Evolutionary conservation across 1,140 invertebrate genomes (phyloP), one percentile per base, ranked within the genome.

Genomic region (Brachionus angularis): DNA sequence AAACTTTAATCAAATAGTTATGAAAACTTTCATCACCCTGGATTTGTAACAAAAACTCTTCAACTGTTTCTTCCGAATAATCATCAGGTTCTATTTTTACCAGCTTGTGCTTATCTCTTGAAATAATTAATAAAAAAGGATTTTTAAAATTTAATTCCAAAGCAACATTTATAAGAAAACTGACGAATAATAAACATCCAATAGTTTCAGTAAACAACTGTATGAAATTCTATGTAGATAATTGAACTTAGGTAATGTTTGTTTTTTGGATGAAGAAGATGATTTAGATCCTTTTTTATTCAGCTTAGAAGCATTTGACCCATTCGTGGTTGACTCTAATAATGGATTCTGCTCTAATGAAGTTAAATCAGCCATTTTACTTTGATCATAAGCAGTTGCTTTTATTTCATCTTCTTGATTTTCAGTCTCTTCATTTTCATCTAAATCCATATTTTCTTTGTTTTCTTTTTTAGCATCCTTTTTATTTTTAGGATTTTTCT

Each of bases 331-430:
- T 21, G 53, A 58, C 14, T 58, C 53, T 3, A 58, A 23, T 0
- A 58, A 8, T 18, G 53, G 53, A 39, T 58, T 39, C 10, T 25
- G 23, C 21, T 58, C 53, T 16, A 58, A n/a, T 58, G 53, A 58
- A n/a, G 53, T 42, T 34, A 58, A 39, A 21, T 58, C 53, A 25
- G 53, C 53, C 4, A 58, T 29, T 58, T 39, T 58, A n/a, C 33
- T 39, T 58, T 58, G 53, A 58, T 58, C 53, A 39, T 36, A 21
- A 39, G 53, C 53, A 21, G 53, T 58, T 39, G 53, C 53, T 58
- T 29, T 36, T 39, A 50, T 67, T 27, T 67, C 62, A 21, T 67
- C 62, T 25, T 67, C 44, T 10, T 21, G 29, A 47, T 29, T 18
- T 67, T 46, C 36, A 12, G 39, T 67, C 14, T 67, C 62, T 5